Conservation (phyloP, 2,797 vertebrate genomes). For the Galaxias olidus region DNA sequence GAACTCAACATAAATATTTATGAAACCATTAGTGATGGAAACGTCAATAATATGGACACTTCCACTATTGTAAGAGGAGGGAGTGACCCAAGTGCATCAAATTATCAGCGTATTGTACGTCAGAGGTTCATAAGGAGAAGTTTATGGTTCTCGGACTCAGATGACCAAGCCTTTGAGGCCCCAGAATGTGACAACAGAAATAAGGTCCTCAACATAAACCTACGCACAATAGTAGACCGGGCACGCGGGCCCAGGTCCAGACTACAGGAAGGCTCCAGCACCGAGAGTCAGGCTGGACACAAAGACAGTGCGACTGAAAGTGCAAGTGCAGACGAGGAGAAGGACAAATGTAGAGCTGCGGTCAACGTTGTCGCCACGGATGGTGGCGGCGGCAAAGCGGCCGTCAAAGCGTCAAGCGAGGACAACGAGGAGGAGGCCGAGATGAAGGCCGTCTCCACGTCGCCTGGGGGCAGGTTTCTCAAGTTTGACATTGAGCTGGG, state of each 20-base stretch:
- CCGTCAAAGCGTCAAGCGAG: constrained; percentile 72
- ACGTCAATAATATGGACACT: constrained; percentile 65
- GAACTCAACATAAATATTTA: constrained; percentile 60
- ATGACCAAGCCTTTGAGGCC: constrained; percentile 83
- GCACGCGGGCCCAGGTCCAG: constrained; percentile 57
- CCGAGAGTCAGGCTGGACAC: constrained; percentile 68
- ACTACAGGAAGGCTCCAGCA: constrained; percentile 61
- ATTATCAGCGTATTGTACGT: constrained; percentile 74
- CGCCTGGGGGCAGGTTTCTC: constrained; percentile 91
- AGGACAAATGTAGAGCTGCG: constrained; percentile 76
- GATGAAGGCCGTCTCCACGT: constrained; percentile 95
- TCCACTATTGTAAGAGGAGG: constrained; percentile 65
- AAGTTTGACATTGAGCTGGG: constrained; percentile 98
- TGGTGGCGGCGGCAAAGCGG: constrained; percentile 57
- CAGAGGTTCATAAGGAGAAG: constrained; percentile 91
- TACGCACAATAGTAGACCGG: constrained; percentile 86
- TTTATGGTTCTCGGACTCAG: constrained; percentile 90
- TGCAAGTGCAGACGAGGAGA: constrained; percentile 68
- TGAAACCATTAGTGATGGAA: constrained; percentile 60
- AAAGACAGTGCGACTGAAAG: constrained; percentile 71
- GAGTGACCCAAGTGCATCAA: constrained; percentile 73
- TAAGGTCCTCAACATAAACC: constrained; percentile 78
- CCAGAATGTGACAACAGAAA: constrained; percentile 78
- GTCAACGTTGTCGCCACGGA: constrained; percentile 55
- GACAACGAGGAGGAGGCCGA: constrained; percentile 96